Conservation (phyloP, 2,113 vertebrate genomes). For the Chionis minor region DNA sequence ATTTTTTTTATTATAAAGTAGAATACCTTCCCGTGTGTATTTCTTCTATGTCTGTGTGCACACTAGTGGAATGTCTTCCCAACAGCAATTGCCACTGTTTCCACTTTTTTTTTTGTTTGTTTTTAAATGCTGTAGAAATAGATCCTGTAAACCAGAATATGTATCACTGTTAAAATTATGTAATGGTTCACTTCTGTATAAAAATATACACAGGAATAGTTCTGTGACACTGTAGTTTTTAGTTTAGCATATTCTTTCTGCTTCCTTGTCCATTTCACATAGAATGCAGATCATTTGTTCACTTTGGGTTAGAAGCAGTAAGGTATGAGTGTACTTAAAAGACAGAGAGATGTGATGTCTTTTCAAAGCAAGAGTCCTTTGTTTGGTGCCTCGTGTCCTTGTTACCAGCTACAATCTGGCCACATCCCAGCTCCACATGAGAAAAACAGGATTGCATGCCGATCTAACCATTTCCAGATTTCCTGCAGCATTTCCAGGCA, state of each 20-base stretch:
- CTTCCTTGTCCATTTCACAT: not conserved
- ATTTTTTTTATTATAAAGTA: not conserved
- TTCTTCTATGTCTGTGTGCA: not conserved
- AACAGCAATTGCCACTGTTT: not conserved
- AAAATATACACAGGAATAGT: not conserved
- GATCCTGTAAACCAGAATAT: not conserved
- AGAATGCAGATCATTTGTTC: not conserved
- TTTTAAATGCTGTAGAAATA: not conserved
- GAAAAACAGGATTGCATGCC: not conserved
- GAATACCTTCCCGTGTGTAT: not conserved
- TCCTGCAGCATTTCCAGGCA: not conserved
- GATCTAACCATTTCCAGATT: not conserved
- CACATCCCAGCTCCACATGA: not conserved
- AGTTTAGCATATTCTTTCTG: not conserved
- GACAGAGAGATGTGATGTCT: not conserved
- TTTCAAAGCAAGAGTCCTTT: not conserved
- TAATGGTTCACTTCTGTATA: not conserved
- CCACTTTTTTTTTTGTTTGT: not conserved
- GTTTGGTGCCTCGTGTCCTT: not conserved
- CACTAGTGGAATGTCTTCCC: not conserved
- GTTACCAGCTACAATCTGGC: not conserved
- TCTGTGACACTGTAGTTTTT: not conserved
- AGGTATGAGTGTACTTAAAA: not conserved
- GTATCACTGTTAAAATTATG: not conserved
- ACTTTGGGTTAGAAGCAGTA: not conserved